Evolutionary conservation across 2,797 vertebrate species (phyloP).

Genomic region (Natrix natrix): DNA sequence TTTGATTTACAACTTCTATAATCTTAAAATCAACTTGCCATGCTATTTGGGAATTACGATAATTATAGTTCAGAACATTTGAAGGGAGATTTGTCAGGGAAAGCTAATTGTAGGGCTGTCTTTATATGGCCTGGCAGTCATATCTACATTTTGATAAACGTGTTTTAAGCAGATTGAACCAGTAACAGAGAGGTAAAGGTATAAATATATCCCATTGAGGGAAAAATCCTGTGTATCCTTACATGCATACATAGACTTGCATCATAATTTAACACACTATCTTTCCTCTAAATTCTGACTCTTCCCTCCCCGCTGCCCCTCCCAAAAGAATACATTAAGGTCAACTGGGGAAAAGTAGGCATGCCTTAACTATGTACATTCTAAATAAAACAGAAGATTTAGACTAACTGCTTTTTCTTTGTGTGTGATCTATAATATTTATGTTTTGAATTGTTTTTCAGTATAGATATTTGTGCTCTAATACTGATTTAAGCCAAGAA

Average conservation of each 20-base stretch:
- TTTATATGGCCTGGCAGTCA: background rate
- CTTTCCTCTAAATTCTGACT: background rate
- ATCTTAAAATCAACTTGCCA: background rate
- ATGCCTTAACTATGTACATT: background rate
- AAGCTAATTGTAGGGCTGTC: background rate
- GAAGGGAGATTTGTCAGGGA: background rate
- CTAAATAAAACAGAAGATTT: background rate
- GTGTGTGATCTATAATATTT: background rate
- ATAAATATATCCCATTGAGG: background rate
- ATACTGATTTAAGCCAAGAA: background rate
- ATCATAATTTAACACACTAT: background rate
- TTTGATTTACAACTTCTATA: background rate
- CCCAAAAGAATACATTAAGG: background rate
- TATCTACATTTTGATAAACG: background rate
- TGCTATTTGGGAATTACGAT: background rate
- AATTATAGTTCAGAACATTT: background rate
- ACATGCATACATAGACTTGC: background rate
- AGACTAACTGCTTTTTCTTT: background rate
- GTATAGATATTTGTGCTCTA: background rate
- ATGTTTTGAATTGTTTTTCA: background rate
- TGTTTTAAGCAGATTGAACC: background rate
- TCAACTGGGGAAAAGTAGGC: background rate
- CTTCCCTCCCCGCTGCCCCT: background rate
- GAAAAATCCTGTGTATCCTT: background rate
- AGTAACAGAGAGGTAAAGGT: background rate